Evolutionary conservation across 2,797 vertebrate genomes (phyloP), one percentile per base, ranked within the genome.

Genomic region (Danio kyathit): DNA sequence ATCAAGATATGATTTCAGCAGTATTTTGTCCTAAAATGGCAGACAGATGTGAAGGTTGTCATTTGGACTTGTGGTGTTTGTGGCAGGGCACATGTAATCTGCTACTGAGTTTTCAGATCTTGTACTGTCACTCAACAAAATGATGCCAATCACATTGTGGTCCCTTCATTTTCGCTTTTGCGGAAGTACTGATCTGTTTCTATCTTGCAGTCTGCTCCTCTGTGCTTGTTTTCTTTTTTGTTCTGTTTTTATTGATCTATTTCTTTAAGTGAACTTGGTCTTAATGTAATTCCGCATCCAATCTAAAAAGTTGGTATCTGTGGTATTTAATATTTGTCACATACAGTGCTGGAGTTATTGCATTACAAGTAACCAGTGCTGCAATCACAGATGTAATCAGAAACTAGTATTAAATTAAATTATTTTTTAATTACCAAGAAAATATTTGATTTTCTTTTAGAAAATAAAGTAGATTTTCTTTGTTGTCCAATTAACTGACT

Each of bases 221-320:
- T 38, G 3, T 72, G 48, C 14, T 71, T 38, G 4, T 77, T 67
- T 65, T 52, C 69, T 29, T 63, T 69, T 71, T 73, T 19, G 16
- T 65, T 59, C 21, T 76, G 19, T 83, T 16, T 69, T 17, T 85
- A 84, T 87, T 51, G 76, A 85, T 82, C 48, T 70, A 66, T 85
- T 57, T 75, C 59, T 79, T 79, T 61, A 74, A 80, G 84, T 86
- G 65, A 88, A 86, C 87, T 86, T 84, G 56, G 66, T 65, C 60
- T 85, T 88, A 77, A 86, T 87, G 78, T 67, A 60, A 86, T 87
- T 88, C 71, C 54, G 74, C 83, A 79, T 67, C 71, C 81, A 80
- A 79, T 64, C 80, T 49, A 49, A 82, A 74, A 83, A 79, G 77
- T 29, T 29, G 67, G 64, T 61, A 54, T 84, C 21, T 9, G 51